phyloP scores from a whole-genome alignment of 2,888 invertebrate genomes.

The Dilophus febrilis region DNA sequence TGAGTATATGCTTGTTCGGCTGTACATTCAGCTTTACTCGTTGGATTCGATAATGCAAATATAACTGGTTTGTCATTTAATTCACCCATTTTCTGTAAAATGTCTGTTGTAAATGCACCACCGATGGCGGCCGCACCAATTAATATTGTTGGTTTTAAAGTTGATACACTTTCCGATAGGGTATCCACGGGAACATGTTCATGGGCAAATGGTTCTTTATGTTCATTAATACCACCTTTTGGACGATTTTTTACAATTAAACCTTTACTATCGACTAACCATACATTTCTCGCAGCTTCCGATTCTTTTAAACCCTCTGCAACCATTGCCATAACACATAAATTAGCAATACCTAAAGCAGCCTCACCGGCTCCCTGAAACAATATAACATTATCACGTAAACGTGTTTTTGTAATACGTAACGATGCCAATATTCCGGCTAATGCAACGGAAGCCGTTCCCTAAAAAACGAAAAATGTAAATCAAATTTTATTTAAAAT shows the following conservation, averaged over 20 bases:
- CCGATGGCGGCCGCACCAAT: constrained; percentile 90
- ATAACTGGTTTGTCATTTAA: constrained; percentile 78
- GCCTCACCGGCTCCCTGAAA: constrained; percentile 98
- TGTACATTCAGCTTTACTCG: constrained; percentile 97
- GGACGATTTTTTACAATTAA: constrained; percentile 78
- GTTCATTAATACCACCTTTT: constrained; percentile 58
- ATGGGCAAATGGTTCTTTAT: constrained; percentile 72
- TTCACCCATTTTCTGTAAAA: constrained; percentile 71
- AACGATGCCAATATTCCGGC: constrained; percentile 82
- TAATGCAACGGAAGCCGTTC: constrained; percentile 90
- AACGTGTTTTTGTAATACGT: constrained; percentile 60
- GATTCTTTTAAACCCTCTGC: constrained; percentile 59
- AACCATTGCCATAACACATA: constrained; percentile 85
- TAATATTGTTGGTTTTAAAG: constrained; percentile 72
- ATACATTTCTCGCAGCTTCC: constrained; percentile 69
- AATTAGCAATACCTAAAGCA: constrained; percentile 79
- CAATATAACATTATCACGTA: constrained; percentile 73
- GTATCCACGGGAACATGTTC: constrained; percentile 56
- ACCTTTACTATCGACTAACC: constrained; percentile 93
- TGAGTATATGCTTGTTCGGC: constrained; percentile 87
- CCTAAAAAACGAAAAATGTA: constrained; percentile 24
- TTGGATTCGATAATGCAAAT: constrained; percentile 97
- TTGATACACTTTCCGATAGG: constrained; percentile 62
- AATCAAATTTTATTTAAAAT: background rate
- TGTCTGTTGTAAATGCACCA: constrained; percentile 81